phyloP scores from a whole-genome alignment of 2,888 invertebrate species.

The Schizaphis graminum region DNA sequence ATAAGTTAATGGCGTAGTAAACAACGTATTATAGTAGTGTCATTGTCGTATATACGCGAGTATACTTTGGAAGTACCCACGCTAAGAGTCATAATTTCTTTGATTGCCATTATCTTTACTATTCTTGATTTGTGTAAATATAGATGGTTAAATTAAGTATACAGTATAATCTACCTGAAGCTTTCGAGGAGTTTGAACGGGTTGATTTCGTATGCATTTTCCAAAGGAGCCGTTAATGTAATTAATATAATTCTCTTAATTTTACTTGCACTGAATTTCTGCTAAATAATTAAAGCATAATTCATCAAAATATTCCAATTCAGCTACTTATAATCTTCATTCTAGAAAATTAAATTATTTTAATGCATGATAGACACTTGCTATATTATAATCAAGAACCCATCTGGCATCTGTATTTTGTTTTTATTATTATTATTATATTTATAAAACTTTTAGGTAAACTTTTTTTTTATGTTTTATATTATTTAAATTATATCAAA shows the following conservation, averaged over 20 bases:
- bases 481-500: neutral
- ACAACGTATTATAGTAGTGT: neutral
- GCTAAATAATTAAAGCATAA: neutral
- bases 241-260: neutral
- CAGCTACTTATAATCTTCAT: neutral
- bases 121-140: conserved; percentile 36
- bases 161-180: neutral
- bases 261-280: neutral
- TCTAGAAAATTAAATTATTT: neutral
- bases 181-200: neutral
- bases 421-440: neutral
- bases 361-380: neutral
- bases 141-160: conserved; percentile 19
- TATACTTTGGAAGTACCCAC: neutral
- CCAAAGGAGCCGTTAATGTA: neutral
- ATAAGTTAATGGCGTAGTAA: neutral
- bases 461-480: neutral
- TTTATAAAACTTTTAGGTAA: neutral
- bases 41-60: neutral
- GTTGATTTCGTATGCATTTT: neutral
- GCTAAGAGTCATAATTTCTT: neutral
- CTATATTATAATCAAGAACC: neutral
- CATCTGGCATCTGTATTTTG: too few species aligned
- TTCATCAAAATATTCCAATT: neutral
- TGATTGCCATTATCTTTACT: conserved; percentile 19